These are phyloP conservation scores for Rhizoglyphus robini DNA, from an alignment of 1,140 invertebrate species.

Conservation along the genomic window DNA sequence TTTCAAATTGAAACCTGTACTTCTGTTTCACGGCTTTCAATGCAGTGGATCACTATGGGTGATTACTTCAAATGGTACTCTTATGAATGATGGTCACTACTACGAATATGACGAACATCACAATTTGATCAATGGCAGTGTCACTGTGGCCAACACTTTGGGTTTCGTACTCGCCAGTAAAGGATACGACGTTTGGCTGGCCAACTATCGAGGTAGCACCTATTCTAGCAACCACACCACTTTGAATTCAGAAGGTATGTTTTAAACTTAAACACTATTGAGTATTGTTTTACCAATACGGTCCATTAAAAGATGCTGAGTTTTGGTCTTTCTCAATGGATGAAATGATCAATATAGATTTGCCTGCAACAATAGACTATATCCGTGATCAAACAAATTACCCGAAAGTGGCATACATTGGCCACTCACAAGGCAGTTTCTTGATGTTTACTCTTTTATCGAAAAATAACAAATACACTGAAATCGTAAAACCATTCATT, in stretches of 20 bases:
- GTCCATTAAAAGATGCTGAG: slow-evolving; percentile 32
- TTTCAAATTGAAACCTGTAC: slow-evolving; percentile 34
- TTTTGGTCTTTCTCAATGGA: slow-evolving; percentile 37
- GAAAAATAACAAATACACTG: slow-evolving; percentile 46
- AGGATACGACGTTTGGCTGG: slow-evolving; percentile 34
- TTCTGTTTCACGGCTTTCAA: slow-evolving; percentile 58
- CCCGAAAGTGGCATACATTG: slow-evolving; percentile 35
- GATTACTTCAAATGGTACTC: slow-evolving; percentile 37
- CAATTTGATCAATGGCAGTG: not conserved
- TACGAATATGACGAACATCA: not conserved
- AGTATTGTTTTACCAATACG: not conserved
- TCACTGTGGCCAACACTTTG: slow-evolving; percentile 12
- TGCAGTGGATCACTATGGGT: slow-evolving; percentile 60
- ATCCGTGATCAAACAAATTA: slow-evolving; percentile 39
- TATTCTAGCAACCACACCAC: slow-evolving; percentile 28
- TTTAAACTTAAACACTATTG: not conserved
- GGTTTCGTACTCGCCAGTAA: slow-evolving; percentile 29
- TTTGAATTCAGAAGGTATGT: slow-evolving; percentile 26
- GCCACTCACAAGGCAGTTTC: slow-evolving; percentile 54
- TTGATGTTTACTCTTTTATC: slow-evolving; percentile 48
- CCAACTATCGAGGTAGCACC: slow-evolving; percentile 32
- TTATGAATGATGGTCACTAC: slow-evolving; percentile 2
- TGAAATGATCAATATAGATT: slow-evolving; percentile 34
- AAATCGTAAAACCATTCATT: slow-evolving; percentile 39
- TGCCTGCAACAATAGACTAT: slow-evolving; percentile 39